phyloP scores from a whole-genome alignment of 2,797 vertebrate genomes.

The Crenichthys baileyi region DNA sequence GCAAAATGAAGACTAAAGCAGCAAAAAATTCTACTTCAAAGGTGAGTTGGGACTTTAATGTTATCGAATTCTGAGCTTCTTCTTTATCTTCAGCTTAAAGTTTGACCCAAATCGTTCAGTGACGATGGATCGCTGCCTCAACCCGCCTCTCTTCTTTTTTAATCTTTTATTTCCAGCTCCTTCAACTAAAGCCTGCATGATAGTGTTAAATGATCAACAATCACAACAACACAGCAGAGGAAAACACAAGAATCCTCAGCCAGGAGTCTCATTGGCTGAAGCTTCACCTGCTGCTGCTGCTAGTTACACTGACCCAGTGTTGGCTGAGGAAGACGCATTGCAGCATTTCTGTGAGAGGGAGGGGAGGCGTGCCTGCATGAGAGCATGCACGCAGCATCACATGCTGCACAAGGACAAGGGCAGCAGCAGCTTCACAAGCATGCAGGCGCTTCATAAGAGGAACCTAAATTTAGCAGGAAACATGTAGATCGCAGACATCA shows the following conservation, averaged over 20 bases:
- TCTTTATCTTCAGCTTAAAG: not conserved
- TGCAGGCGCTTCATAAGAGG: constrained; percentile 48
- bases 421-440: constrained; percentile 31
- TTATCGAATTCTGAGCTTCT: not conserved
- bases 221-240: constrained; percentile 54
- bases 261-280: constrained; percentile 68
- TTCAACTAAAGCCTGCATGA: constrained; percentile 7
- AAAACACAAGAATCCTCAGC: constrained; percentile 38
- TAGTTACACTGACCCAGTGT: constrained; percentile 85
- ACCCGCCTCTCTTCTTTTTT: constrained; percentile 3
- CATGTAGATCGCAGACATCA: constrained; percentile 29
- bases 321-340: constrained; percentile 84
- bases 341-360: constrained; percentile 83
- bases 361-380: constrained; percentile 61
- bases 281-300: constrained; percentile 51
- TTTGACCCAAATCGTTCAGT: constrained; percentile 1
- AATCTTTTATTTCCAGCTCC: constrained; percentile 6
- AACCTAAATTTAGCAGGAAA: constrained; percentile 68
- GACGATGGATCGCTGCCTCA: constrained; percentile 1
- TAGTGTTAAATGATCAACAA: constrained; percentile 30
- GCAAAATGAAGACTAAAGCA: not conserved
- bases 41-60: too few species aligned
- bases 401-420: constrained; percentile 39
- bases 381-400: constrained; percentile 55
- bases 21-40: too few species aligned